Evolutionary conservation across 2,888 invertebrate genomes (phyloP).

Genomic region (Napeogenes inachia): DNA sequence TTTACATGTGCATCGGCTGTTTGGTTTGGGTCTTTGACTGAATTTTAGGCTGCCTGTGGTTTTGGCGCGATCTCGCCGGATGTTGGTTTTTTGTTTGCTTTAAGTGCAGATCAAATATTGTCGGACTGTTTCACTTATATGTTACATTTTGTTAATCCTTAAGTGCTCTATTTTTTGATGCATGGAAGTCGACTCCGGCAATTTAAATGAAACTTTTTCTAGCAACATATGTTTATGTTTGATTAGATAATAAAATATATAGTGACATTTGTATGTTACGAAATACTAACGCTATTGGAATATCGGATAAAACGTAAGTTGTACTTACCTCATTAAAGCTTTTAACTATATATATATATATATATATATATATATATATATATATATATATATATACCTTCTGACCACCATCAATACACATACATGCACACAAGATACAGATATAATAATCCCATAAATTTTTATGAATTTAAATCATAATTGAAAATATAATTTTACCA

Average conservation of each 20-base stretch:
- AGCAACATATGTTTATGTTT: background rate
- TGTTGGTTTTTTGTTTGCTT: conserved; percentile 50
- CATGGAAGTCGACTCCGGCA: no score
- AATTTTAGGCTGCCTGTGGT: conserved; percentile 57
- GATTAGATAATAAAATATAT: no score
- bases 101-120: conserved; percentile 48
- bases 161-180: background rate
- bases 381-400: no score
- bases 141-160: background rate
- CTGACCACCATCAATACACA: no score
- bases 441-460: background rate
- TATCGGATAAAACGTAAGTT: conserved; percentile 51
- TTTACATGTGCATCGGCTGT: conserved; percentile 58
- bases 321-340: conserved; percentile 71
- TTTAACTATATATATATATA: conserved; percentile 63
- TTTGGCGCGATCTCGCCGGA: conserved; percentile 57
- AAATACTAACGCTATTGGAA: conserved; percentile 46
- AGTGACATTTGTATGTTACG: conserved; percentile 9
- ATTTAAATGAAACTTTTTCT: no score
- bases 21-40: conserved; percentile 63
- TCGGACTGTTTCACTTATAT: background rate
- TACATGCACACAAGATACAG: no score
- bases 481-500: background rate
- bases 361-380: no score
- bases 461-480: conserved; percentile 1